Percentiles rank a stretch among this genome's conserved stretches.
phyloP scores from a whole-genome alignment of 2,888 invertebrate genomes.

The Cosmopolites sordidus region DNA sequence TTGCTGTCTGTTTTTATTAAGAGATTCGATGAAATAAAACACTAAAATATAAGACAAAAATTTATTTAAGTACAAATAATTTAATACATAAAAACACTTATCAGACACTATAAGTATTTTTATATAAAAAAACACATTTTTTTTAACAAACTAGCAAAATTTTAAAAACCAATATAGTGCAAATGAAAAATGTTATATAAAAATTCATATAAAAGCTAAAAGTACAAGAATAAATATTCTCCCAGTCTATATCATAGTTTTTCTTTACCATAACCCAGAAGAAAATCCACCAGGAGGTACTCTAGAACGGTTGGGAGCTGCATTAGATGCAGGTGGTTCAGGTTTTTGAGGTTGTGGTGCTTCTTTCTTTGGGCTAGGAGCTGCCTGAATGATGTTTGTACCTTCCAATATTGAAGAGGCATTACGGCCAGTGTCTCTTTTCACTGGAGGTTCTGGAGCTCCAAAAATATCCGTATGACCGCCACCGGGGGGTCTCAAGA shows the following conservation, averaged over 20 bases:
- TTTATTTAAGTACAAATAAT: too few relatives aligned
- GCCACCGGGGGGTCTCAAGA: conserved; percentile 51
- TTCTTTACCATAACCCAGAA: conserved; percentile 38
- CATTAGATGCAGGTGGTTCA: conserved; percentile 8
- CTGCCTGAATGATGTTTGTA: conserved; percentile 26
- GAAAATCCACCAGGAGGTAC: conserved; percentile 41
- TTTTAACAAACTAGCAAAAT: too few relatives aligned
- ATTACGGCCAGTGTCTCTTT: conserved; percentile 36
- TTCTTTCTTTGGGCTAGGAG: conserved; percentile 27
- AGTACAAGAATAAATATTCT: background rate
- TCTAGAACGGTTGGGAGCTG: conserved; percentile 26
- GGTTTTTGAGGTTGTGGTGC: conserved; percentile 10
- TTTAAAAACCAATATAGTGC: too few relatives aligned
- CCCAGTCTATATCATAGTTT: background rate
- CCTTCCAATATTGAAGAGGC: conserved; percentile 40
- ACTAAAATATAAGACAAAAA: too few relatives aligned
- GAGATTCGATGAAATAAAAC: too few relatives aligned
- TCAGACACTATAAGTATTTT: too few relatives aligned
- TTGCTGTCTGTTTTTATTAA: too few relatives aligned
- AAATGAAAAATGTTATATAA: background rate
- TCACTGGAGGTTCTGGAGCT: conserved; percentile 29
- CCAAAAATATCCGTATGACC: conserved; percentile 49
- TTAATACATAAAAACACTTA: too few relatives aligned
- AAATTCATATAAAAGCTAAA: background rate
- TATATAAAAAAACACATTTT: too few relatives aligned